phyloP scores from a whole-genome alignment of 2,797 vertebrate species.

The Myotis planiceps region DNA sequence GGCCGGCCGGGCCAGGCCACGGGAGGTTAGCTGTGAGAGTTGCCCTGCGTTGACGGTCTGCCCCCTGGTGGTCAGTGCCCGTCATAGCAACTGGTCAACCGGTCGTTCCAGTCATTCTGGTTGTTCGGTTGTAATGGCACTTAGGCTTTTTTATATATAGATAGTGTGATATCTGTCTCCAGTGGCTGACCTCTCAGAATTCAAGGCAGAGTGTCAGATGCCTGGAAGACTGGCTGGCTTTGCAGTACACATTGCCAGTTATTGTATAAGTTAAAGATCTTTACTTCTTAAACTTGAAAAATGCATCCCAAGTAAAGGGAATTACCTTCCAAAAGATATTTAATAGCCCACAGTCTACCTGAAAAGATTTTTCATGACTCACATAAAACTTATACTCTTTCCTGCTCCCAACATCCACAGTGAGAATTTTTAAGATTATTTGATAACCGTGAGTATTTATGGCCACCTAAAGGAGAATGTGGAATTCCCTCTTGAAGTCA shows the following conservation, averaged over 20 bases:
- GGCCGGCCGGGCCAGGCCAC: fast-evolving
- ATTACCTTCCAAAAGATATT: not conserved
- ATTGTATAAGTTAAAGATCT: not conserved
- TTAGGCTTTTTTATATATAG: too few relatives aligned
- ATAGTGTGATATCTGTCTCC: not conserved
- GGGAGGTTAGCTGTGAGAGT: too few relatives aligned
- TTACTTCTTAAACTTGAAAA: slow-evolving; percentile 13
- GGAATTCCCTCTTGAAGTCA: not conserved
- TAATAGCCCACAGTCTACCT: not conserved
- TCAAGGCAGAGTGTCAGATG: not conserved
- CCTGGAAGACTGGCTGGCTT: not conserved
- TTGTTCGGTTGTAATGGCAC: too few relatives aligned
- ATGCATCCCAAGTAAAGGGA: not conserved
- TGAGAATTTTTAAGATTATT: slow-evolving; percentile 5
- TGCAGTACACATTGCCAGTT: not conserved
- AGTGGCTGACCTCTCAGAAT: not conserved
- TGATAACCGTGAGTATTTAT: not conserved
- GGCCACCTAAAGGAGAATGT: not conserved
- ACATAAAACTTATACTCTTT: not conserved
- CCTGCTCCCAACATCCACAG: not conserved
- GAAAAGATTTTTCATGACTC: not conserved
- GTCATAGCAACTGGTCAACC: too few relatives aligned
- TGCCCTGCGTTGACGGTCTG: too few relatives aligned
- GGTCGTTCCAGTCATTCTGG: too few relatives aligned
- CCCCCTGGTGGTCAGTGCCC: too few relatives aligned